These are phyloP conservation scores for Lacerta viridis DNA, from an alignment of 2,797 vertebrate species.

Conservation along the genomic window DNA sequence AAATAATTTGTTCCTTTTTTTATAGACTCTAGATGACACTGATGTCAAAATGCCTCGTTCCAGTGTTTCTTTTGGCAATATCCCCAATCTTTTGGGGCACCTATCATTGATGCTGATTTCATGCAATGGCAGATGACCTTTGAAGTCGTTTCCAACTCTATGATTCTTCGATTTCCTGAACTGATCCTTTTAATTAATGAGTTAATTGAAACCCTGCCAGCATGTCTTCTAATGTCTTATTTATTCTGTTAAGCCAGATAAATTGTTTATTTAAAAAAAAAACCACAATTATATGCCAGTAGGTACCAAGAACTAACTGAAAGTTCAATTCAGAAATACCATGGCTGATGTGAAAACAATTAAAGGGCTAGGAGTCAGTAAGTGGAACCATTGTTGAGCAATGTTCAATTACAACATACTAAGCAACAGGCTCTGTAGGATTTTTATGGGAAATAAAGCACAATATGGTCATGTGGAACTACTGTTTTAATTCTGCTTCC, in stretches of 20 bases:
- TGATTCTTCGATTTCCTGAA: not conserved
- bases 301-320: not conserved
- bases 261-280: not conserved
- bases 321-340: not conserved
- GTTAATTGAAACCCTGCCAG: not conserved
- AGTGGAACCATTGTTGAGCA: not conserved
- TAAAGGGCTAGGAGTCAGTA: not conserved
- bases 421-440: not conserved
- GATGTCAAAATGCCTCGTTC: not conserved
- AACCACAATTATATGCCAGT: not conserved
- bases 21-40: no score
- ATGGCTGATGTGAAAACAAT: not conserved
- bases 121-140: no score
- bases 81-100: not conserved
- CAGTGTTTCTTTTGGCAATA: not conserved
- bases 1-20: no score
- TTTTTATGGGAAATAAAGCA: not conserved
- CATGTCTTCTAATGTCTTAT: not conserved
- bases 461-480: not conserved
- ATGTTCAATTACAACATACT: not conserved
- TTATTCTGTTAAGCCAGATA: not conserved
- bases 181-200: not conserved
- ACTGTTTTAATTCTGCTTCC: not conserved
- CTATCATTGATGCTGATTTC: no score
- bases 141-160: not conserved